Percentiles rank a stretch among this genome's conserved stretches.
phyloP scores from a whole-genome alignment of 2,797 vertebrate genomes.

The Diglossa cyanea region DNA sequence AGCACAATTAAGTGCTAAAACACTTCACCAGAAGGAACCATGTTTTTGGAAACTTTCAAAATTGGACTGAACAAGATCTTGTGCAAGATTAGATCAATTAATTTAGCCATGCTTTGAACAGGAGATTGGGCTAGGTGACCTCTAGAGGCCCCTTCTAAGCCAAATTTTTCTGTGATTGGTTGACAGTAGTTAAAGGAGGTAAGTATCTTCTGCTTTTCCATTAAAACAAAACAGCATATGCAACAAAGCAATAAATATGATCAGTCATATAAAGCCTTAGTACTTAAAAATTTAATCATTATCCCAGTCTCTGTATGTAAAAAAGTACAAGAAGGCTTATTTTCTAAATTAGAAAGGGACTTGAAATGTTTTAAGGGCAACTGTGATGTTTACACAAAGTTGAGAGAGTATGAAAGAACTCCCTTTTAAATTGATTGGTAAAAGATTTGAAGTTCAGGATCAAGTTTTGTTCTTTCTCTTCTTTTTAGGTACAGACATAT shows the following conservation, averaged over 20 bases:
- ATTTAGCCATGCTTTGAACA: neutral
- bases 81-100: neutral
- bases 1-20: neutral
- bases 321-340: neutral
- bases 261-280: neutral
- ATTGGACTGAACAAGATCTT: neutral
- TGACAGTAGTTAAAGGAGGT: neutral
- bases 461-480: neutral
- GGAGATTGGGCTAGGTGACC: neutral
- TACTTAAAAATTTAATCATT: neutral
- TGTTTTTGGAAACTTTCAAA: neutral
- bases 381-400: neutral
- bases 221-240: neutral
- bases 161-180: neutral
- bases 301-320: neutral
- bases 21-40: neutral
- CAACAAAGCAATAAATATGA: neutral
- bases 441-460: neutral
- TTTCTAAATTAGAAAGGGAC: neutral
- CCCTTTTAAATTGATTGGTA: neutral
- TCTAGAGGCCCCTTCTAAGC: neutral
- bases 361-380: neutral
- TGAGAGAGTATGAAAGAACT: neutral
- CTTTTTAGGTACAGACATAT: constrained; percentile 60
- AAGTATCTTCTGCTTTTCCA: neutral